These are phyloP conservation scores for Lepus oiostolus DNA, from an alignment of 2,797 vertebrate species.

Conservation along the genomic window DNA sequence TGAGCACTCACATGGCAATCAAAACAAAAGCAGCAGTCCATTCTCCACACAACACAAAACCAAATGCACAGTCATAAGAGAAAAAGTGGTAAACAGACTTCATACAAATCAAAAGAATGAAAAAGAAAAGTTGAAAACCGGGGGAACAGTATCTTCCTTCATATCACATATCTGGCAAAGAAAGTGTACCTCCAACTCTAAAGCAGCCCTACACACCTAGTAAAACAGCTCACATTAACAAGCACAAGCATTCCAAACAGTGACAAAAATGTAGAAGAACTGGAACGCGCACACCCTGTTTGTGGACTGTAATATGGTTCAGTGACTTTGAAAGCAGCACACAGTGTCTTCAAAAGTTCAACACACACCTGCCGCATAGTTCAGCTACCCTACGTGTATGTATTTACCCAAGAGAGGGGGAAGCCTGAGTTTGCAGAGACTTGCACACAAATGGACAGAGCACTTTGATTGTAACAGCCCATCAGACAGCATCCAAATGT, in stretches of 20 bases:
- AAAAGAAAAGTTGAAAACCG: background rate
- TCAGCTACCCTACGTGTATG: background rate
- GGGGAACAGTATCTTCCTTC: background rate
- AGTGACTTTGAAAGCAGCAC: background rate
- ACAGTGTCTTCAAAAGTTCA: background rate
- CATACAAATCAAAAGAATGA: background rate
- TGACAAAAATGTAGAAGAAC: slow-evolving; percentile 4
- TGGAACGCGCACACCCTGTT: background rate
- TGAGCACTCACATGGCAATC: background rate
- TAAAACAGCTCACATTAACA: background rate
- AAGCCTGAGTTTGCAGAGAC: background rate
- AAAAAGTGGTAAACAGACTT: background rate
- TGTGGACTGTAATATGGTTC: background rate
- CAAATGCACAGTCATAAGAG: background rate
- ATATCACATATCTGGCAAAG: background rate
- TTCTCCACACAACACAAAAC: background rate
- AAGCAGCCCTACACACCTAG: background rate
- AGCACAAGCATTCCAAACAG: background rate
- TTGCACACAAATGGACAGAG: background rate
- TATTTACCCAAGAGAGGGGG: background rate
- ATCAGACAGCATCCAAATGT: background rate
- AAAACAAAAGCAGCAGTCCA: background rate
- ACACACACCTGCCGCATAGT: background rate
- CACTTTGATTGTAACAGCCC: background rate
- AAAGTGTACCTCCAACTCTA: background rate